A percentile compares a stretch with the other conserved stretches of the same genome.
These are phyloP conservation scores for Hylomyscus alleni DNA, from an alignment of 2,797 vertebrate genomes.

Conservation along the genomic window DNA sequence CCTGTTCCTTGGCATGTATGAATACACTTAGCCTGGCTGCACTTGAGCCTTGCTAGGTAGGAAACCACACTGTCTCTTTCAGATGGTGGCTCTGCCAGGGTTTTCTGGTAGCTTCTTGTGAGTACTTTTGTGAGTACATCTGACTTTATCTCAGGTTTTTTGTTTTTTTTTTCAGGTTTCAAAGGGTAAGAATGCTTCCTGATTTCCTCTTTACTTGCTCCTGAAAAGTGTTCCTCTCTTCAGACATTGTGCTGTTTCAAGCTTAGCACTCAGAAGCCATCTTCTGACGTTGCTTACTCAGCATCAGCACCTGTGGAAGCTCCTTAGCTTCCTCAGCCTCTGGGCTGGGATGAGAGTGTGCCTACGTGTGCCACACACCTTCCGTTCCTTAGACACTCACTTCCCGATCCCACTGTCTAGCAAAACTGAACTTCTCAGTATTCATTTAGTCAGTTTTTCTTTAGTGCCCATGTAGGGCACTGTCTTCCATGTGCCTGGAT, in stretches of 20 bases:
- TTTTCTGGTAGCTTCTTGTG: neutral
- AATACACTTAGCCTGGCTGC: neutral
- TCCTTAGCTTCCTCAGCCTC: neutral
- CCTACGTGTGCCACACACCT: neutral
- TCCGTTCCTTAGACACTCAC: neutral
- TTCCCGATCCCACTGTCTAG: neutral
- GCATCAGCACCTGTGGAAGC: neutral
- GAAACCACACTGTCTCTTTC: neutral
- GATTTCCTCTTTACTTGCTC: neutral
- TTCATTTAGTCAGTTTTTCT: constrained; percentile 4
- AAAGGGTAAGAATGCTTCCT: neutral
- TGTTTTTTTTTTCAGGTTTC: neutral
- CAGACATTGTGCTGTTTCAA: neutral
- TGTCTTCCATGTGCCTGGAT: neutral
- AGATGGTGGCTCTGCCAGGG: neutral
- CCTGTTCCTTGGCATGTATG: neutral
- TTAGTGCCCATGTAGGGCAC: neutral
- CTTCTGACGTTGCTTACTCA: neutral
- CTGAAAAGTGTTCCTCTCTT: neutral
- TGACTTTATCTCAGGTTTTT: neutral
- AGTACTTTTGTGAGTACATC: neutral
- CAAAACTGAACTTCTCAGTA: neutral
- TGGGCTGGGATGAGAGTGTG: neutral
- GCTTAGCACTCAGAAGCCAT: constrained; percentile 23
- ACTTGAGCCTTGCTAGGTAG: neutral